Percentiles rank a stretch among this genome's conserved stretches.
Evolutionary conservation across 2,888 invertebrate genomes (phyloP).

Genomic region (Epirrita christyi): DNA sequence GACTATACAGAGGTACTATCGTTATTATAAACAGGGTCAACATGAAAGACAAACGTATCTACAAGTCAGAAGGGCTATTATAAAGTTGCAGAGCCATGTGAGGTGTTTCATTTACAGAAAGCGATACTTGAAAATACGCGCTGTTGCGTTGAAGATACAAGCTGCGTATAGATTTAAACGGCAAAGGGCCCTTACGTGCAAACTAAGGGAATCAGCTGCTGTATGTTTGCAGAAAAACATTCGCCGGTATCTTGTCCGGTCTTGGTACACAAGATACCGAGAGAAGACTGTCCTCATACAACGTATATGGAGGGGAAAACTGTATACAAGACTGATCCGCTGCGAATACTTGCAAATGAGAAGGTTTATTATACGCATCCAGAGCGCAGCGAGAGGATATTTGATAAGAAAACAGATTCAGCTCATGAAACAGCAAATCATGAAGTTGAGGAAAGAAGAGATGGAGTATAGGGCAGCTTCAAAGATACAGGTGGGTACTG

Average conservation of each 20-base stretch:
- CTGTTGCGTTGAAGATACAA: slow-evolving; percentile 64
- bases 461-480: slow-evolving; percentile 81
- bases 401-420: slow-evolving; percentile 75
- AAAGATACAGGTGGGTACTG: slow-evolving; percentile 85
- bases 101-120: slow-evolving; percentile 57
- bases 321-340: slow-evolving; percentile 62
- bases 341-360: slow-evolving; percentile 64
- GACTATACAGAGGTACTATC: slow-evolving; percentile 69
- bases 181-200: slow-evolving; percentile 44
- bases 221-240: slow-evolving; percentile 66
- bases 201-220: slow-evolving; percentile 54
- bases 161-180: slow-evolving; percentile 63
- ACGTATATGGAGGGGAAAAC: slow-evolving; percentile 69
- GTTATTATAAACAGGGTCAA: slow-evolving; percentile 55
- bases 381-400: slow-evolving; percentile 76
- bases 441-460: slow-evolving; percentile 69
- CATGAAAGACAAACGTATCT: slow-evolving; percentile 50
- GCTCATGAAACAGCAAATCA: slow-evolving; percentile 67
- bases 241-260: slow-evolving; percentile 59
- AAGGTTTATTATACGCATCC: slow-evolving; percentile 61
- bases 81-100: slow-evolving; percentile 54
- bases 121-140: slow-evolving; percentile 53
- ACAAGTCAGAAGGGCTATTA: slow-evolving; percentile 43
- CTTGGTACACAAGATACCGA: slow-evolving; percentile 54
- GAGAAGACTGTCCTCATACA: slow-evolving; percentile 64